Conservation (phyloP, 2,113 vertebrate species). For the Pterocles gutturalis region DNA sequence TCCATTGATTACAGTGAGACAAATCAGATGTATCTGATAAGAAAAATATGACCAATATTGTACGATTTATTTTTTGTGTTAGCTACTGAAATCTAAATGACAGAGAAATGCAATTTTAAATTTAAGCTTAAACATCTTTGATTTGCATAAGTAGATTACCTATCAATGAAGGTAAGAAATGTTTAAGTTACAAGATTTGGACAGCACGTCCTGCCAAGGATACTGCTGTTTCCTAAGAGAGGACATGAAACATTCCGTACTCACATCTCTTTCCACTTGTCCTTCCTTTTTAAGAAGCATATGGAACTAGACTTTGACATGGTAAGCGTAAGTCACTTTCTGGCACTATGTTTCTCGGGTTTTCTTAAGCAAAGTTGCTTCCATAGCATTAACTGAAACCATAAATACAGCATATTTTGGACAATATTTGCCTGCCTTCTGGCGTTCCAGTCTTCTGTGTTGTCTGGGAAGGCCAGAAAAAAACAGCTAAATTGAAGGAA, state of each 20-base stretch:
- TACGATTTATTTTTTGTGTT: background rate
- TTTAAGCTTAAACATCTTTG: background rate
- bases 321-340: background rate
- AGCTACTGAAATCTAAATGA: background rate
- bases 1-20: background rate
- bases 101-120: background rate
- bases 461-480: background rate
- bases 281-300: background rate
- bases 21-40: fast-evolving
- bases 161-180: background rate
- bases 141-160: background rate
- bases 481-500: background rate
- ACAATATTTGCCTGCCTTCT: background rate
- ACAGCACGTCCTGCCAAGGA: background rate
- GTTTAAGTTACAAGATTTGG: background rate
- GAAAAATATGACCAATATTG: background rate
- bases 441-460: background rate
- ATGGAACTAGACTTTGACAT: background rate
- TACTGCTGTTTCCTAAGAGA: background rate
- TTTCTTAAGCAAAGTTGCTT: background rate
- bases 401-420: background rate
- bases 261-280: background rate
- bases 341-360: background rate
- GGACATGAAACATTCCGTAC: background rate
- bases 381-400: background rate